Percentiles rank a stretch among this genome's conserved stretches.
These are phyloP conservation scores for Halictus ligatus DNA, from an alignment of 2,888 invertebrate genomes.

Conservation along the genomic window DNA sequence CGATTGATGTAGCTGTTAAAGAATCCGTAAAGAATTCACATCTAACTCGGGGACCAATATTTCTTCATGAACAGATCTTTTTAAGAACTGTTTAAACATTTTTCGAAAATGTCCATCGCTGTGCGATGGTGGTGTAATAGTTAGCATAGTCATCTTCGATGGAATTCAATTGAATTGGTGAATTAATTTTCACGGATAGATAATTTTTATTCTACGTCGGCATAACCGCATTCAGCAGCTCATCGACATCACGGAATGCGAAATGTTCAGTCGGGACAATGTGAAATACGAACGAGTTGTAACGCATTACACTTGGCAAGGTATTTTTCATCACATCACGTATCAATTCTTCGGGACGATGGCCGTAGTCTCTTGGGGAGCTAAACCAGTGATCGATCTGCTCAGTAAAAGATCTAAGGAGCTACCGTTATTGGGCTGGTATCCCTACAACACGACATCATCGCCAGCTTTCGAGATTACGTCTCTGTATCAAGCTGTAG, in stretches of 20 bases:
- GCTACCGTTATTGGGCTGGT: constrained; percentile 75
- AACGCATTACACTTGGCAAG: constrained; percentile 71
- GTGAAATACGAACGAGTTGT: constrained; percentile 61
- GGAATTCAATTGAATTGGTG: background rate
- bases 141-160: constrained; percentile 81
- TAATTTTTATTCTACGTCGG: constrained; percentile 53
- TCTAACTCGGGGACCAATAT: too few relatives aligned
- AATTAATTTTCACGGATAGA: background rate
- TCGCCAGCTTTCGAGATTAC: constrained; percentile 74
- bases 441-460: constrained; percentile 71
- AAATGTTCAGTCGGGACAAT: constrained; percentile 68
- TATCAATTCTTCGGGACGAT: constrained; percentile 72
- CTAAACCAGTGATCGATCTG: constrained; percentile 65
- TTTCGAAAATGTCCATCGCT: background rate
- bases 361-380: constrained; percentile 70
- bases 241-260: constrained; percentile 54
- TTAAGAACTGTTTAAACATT: too few relatives aligned
- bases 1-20: too few relatives aligned
- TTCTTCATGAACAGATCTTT: too few relatives aligned
- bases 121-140: constrained; percentile 83
- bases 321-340: constrained; percentile 72
- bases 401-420: constrained; percentile 60
- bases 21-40: too few relatives aligned
- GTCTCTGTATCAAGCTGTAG: constrained; percentile 69
- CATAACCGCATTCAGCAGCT: constrained; percentile 68